Evolutionary conservation across 2,113 vertebrate species (phyloP), one percentile per base, ranked within the genome.

Genomic region (Anguilla japonica): DNA sequence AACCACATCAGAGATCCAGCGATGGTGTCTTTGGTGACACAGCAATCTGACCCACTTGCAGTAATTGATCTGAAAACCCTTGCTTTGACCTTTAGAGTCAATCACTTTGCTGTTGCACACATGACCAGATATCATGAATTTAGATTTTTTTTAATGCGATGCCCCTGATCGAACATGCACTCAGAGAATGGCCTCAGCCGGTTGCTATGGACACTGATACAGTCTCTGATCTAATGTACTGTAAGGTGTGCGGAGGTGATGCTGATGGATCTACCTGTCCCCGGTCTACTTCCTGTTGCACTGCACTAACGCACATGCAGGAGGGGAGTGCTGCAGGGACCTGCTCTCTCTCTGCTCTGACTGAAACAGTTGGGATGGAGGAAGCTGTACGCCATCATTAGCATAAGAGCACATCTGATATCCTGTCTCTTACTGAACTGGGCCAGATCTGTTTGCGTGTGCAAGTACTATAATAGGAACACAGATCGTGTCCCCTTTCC

Each of bases 21-120:
- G 29, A 34, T 75, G 71, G n/a, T 34, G 71, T 75, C 71, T 13
- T n/a, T n/a, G 71, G 0, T 75, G 71, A 75, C n/a, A n/a, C 71
- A 75, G 71, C 13, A n/a, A 75, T 26, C 71, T 75, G 71, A 75
- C 71, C 71, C 71, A 75, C 71, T 75, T 75, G n/a, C 71, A 29
- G 71, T 75, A 75, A 75, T 75, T 34, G 29, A 75, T 75, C 71
- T 9, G 2, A 11, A n/a, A n/a, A 14, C 71, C n/a, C 71, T 75
- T 75, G 71, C 71, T 2, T 29, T 34, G 71, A 75, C 71, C n/a
- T 11, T 75, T 75, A n/a, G 6, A 75, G n/a, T 75, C 71, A 34
- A 34, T 34, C 15, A 63, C 4, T 63, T n/a, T 75, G n/a, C 11
- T 13, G 8, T 67, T 34, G n/a, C 71, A 75, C 11, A 75, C 71